These are phyloP conservation scores for Drosophila asahinai DNA, from an alignment of 1,140 invertebrate species.

Conservation along the genomic window DNA sequence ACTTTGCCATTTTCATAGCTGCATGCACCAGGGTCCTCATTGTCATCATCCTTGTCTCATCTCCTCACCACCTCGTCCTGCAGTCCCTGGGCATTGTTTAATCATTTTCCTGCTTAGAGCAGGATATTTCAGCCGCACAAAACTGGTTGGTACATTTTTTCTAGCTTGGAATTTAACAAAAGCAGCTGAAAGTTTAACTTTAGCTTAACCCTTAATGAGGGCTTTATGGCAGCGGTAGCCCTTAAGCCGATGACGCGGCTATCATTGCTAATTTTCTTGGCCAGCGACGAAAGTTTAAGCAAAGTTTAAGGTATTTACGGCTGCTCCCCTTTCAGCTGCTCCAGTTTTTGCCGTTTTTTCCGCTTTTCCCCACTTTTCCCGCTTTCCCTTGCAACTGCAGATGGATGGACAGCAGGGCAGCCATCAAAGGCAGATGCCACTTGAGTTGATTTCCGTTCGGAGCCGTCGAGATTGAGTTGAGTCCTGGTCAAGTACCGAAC, in stretches of 20 bases:
- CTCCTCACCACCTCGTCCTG: slow-evolving; percentile 1
- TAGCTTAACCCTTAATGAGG: slow-evolving; percentile 44
- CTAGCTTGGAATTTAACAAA: slow-evolving; percentile 26
- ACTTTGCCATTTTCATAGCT: slow-evolving; percentile 65
- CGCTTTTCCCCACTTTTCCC: background rate
- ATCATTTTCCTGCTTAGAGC: slow-evolving; percentile 68
- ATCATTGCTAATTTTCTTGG: slow-evolving; percentile 50
- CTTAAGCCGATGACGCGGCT: slow-evolving; percentile 43
- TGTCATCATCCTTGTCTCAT: slow-evolving; percentile 36
- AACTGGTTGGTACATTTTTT: slow-evolving; percentile 32
- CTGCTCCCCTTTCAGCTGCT: slow-evolving; percentile 4
- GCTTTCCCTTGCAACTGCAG: slow-evolving; percentile 5
- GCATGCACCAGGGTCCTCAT: slow-evolving; percentile 59
- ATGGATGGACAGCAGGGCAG: slow-evolving; percentile 16
- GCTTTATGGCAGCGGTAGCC: slow-evolving; percentile 19
- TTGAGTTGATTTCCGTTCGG: slow-evolving; percentile 41
- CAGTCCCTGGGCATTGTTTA: slow-evolving; percentile 65
- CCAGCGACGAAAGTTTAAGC: slow-evolving; percentile 38
- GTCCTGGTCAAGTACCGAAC: slow-evolving; percentile 28
- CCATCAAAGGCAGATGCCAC: slow-evolving; percentile 45
- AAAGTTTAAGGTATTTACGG: slow-evolving; percentile 42
- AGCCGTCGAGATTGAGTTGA: slow-evolving; percentile 30
- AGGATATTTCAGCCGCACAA: slow-evolving; percentile 34
- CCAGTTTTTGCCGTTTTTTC: background rate
- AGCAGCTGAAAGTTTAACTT: slow-evolving; percentile 34